Conservation (phyloP, 2,797 vertebrate species). For the Ataeniobius toweri region DNA sequence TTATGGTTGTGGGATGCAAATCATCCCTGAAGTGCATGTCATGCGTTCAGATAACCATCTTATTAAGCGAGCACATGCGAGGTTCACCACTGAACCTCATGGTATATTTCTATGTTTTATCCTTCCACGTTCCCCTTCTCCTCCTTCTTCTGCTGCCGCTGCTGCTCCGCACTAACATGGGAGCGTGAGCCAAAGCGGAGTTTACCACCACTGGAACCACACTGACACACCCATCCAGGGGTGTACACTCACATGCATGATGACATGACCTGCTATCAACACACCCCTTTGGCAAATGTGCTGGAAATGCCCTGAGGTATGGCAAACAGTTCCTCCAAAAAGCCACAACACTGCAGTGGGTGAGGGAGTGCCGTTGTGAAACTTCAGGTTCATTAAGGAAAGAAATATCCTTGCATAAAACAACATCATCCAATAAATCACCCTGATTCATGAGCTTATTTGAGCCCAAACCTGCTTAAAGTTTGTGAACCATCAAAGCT, state of each 20-base stretch:
- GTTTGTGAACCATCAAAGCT: neutral
- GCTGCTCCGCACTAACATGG: slow-evolving; percentile 17
- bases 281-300: slow-evolving; percentile 49
- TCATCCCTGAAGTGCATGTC: slow-evolving; percentile 67
- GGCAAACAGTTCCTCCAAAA: slow-evolving; percentile 28
- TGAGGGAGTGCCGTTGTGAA: slow-evolving; percentile 5
- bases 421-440: neutral
- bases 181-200: slow-evolving; percentile 20
- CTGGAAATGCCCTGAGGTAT: slow-evolving; percentile 50
- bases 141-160: slow-evolving; percentile 15
- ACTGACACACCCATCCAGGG: slow-evolving; percentile 45
- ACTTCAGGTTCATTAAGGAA: slow-evolving; percentile 1
- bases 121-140: neutral
- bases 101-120: slow-evolving; percentile 22
- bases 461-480: neutral
- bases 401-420: neutral
- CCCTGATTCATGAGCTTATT: neutral
- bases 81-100: slow-evolving; percentile 35
- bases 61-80: slow-evolving; percentile 38
- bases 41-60: slow-evolving; percentile 47
- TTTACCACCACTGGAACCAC: slow-evolving; percentile 53
- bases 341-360: slow-evolving; percentile 11
- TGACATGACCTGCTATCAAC: slow-evolving; percentile 37
- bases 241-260: slow-evolving; percentile 39
- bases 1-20: slow-evolving; percentile 37